Percentiles rank a stretch among this genome's conserved stretches.
Conservation (phyloP, 2,797 vertebrate genomes). For the Glyptemys insculpta region DNA sequence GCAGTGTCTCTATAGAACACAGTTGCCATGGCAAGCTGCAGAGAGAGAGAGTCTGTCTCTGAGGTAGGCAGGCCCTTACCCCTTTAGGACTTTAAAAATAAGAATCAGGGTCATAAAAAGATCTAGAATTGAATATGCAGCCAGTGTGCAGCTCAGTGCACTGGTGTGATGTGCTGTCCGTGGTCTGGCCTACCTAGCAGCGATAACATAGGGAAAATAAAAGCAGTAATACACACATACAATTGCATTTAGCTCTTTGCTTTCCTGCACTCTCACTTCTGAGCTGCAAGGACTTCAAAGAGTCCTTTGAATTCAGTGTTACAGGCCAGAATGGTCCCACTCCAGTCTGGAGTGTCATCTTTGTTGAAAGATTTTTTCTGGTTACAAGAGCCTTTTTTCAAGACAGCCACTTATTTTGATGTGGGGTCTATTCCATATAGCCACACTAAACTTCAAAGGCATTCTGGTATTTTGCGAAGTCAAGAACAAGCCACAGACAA, state of each 20-base stretch:
- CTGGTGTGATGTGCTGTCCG: neutral
- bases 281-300: neutral
- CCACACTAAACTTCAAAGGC: slow-evolving; percentile 57
- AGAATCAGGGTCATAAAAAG: neutral
- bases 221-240: neutral
- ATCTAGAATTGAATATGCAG: neutral
- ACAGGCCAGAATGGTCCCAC: slow-evolving; percentile 6
- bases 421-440: slow-evolving; percentile 44
- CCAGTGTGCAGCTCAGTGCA: neutral
- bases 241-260: neutral
- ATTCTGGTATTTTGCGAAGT: slow-evolving; percentile 65
- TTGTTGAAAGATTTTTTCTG: slow-evolving; percentile 43
- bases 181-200: neutral
- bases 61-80: neutral
- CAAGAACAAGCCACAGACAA: slow-evolving; percentile 37
- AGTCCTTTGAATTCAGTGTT: slow-evolving; percentile 12
- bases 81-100: neutral
- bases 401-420: slow-evolving; percentile 39
- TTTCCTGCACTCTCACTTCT: neutral
- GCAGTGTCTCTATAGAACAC: fast-evolving
- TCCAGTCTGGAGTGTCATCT: neutral
- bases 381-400: slow-evolving; percentile 40
- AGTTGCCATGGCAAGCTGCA: neutral
- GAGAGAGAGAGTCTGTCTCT: neutral
- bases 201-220: neutral